phyloP scores from a whole-genome alignment of 2,113 vertebrate species.

The Notarius lentiginosus region DNA sequence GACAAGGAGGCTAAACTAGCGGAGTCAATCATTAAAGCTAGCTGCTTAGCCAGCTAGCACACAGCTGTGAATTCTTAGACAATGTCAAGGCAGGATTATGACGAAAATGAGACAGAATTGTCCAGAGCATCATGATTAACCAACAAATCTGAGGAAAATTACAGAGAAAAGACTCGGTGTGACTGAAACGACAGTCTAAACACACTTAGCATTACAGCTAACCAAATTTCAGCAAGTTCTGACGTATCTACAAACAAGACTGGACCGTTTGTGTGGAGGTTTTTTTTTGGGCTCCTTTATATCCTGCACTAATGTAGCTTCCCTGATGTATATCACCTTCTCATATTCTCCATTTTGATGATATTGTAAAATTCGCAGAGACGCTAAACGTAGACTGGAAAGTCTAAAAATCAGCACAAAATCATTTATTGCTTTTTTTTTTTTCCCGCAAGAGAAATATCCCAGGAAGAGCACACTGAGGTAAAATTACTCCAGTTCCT shows the following conservation, averaged over 20 bases:
- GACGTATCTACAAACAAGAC: background rate
- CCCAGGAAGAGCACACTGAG: background rate
- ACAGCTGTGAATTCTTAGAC: background rate
- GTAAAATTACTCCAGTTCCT: background rate
- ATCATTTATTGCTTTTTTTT: background rate
- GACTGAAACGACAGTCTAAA: background rate
- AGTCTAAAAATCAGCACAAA: background rate
- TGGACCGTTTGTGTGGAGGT: background rate
- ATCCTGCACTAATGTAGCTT: no score
- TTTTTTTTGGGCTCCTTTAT: no score
- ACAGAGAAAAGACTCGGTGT: background rate
- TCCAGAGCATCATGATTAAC: no score
- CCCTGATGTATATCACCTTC: no score
- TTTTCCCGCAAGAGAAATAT: accelerated
- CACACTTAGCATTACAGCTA: background rate
- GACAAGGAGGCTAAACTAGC: background rate
- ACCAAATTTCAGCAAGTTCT: background rate
- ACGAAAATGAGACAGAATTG: background rate
- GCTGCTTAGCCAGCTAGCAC: background rate
- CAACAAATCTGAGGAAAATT: no score
- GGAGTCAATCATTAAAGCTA: background rate
- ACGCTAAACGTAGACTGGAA: no score
- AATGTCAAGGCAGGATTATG: background rate
- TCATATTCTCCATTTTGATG: no score
- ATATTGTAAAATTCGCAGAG: no score